Evolutionary conservation across 2,113 vertebrate species (phyloP).

Genomic region (Chaetops frenatus): DNA sequence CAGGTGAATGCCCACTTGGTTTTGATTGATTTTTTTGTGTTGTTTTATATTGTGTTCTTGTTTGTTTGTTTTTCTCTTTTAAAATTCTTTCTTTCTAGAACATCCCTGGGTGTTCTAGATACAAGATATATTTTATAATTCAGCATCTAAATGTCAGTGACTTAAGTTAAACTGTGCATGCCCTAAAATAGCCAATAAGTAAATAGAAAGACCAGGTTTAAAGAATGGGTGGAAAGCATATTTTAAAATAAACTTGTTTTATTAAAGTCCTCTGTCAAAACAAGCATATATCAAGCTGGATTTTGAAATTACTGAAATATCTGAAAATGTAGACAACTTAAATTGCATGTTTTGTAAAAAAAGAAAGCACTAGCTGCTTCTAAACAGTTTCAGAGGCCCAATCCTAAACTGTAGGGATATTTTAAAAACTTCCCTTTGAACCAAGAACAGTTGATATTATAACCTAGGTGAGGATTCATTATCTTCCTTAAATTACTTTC

Average conservation of each 20-base stretch:
- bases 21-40: background rate
- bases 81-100: background rate
- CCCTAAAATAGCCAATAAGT: background rate
- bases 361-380: background rate
- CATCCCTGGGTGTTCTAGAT: background rate
- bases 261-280: background rate
- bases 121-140: background rate
- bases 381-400: background rate
- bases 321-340: background rate
- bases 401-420: rapidly evolving
- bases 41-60: background rate
- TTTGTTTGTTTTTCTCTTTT: background rate
- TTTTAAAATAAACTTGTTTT: background rate
- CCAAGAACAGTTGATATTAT: background rate
- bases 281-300: background rate
- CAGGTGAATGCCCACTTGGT: background rate
- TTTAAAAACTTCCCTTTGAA: background rate
- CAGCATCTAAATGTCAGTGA: background rate
- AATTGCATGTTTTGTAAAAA: background rate
- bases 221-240: background rate
- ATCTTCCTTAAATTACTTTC: background rate
- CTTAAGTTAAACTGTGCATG: background rate
- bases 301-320: background rate
- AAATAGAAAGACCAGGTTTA: background rate
- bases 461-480: background rate